These are phyloP conservation scores for Macroglossus sobrinus DNA, from an alignment of 2,113 vertebrate genomes.

Conservation along the genomic window DNA sequence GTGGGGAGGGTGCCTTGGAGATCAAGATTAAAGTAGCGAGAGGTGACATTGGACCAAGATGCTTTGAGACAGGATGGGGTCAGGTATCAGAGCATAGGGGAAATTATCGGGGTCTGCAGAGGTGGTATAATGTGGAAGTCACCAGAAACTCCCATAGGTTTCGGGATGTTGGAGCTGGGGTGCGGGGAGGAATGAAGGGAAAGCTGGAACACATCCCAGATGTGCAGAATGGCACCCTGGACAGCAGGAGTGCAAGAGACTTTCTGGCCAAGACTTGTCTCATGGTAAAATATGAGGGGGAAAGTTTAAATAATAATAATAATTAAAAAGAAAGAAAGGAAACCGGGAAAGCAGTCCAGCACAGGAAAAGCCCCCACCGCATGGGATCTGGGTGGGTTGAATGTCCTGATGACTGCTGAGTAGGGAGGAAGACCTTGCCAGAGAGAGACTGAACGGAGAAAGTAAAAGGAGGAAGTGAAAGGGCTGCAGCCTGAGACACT, in stretches of 20 bases:
- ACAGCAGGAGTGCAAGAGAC: not conserved
- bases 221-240: not conserved
- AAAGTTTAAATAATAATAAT: not conserved
- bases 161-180: not conserved
- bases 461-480: not conserved
- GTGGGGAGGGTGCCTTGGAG: not conserved
- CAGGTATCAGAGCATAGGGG: not conserved
- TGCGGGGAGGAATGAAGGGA: too few species aligned
- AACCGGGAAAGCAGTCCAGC: not conserved
- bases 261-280: not conserved
- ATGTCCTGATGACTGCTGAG: not conserved
- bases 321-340: not conserved
- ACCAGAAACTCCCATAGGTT: not conserved
- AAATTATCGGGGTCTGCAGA: not conserved
- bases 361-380: rapidly evolving
- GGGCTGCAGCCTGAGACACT: not conserved
- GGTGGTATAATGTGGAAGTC: not conserved
- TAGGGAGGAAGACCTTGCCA: rapidly evolving
- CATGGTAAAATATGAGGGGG: not conserved
- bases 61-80: not conserved
- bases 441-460: too few species aligned
- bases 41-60: not conserved
- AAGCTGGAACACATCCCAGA: not conserved
- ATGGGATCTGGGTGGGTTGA: not conserved
- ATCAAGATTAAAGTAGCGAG: not conserved